Conservation (phyloP, 2,888 invertebrate genomes). For the Tenthredo amoena region DNA sequence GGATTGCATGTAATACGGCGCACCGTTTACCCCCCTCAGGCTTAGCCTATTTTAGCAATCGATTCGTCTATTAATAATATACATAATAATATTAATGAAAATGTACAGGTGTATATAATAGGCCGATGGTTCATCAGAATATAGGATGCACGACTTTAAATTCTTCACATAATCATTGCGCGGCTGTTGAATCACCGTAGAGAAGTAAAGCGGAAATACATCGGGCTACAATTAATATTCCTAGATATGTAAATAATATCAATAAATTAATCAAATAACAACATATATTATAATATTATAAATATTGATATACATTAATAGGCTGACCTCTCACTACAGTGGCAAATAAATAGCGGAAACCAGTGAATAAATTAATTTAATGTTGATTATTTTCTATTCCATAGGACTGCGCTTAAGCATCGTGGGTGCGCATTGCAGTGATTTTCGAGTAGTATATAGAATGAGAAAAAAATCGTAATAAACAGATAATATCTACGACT, state of each 20-base stretch:
- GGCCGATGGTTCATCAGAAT: not conserved
- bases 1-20: not conserved
- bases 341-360: too few species aligned
- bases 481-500: not conserved
- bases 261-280: too few species aligned
- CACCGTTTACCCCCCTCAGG: not conserved
- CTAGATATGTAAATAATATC: too few species aligned
- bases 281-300: not conserved
- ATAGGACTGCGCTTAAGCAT: not conserved
- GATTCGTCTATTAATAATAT: not conserved
- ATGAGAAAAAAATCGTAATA: not conserved
- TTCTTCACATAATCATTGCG: not conserved
- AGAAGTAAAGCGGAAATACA: not conserved
- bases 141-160: not conserved
- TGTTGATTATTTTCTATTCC: not conserved
- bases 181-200: not conserved
- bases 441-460: not conserved
- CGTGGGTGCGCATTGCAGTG: not conserved
- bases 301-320: too few species aligned
- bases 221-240: slow-evolving; percentile 60
- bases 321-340: too few species aligned
- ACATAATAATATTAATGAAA: too few species aligned
- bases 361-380: too few species aligned
- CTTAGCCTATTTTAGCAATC: too few species aligned
- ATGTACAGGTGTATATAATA: not conserved